phyloP scores from a whole-genome alignment of 2,888 invertebrate species.

The Xestia xanthographa region DNA sequence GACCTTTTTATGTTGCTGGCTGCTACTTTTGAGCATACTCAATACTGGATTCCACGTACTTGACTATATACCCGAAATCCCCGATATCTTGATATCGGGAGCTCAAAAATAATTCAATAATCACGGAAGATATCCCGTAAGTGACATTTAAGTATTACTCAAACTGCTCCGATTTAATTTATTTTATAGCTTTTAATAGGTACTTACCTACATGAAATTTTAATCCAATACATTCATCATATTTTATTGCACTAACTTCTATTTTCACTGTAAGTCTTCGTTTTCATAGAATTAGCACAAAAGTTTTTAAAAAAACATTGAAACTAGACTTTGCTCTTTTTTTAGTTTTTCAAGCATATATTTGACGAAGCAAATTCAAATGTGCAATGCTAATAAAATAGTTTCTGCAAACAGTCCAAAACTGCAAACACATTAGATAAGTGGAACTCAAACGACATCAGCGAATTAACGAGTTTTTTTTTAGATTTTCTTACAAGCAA shows the following conservation, averaged over 20 bases:
- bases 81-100: no score
- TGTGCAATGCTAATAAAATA: constrained; percentile 19
- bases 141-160: no score
- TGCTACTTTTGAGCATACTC: no score
- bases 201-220: background rate
- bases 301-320: constrained; percentile 5
- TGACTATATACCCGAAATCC: no score
- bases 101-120: no score
- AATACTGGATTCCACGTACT: no score
- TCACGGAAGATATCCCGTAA: no score
- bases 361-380: constrained; percentile 12
- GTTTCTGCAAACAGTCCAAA: constrained; percentile 16
- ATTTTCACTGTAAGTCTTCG: background rate
- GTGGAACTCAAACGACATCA: constrained; percentile 32
- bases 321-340: constrained; percentile 23
- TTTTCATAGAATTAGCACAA: constrained; percentile 14
- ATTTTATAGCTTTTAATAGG: constrained; percentile 1
- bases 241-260: background rate
- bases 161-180: constrained; percentile 3
- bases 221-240: background rate
- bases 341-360: constrained; percentile 19
- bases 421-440: constrained; percentile 35
- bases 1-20: no score
- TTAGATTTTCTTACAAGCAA: background rate
- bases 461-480: background rate